Evolutionary conservation across 2,888 invertebrate species (phyloP).

Genomic region (Agriopis marginaria): DNA sequence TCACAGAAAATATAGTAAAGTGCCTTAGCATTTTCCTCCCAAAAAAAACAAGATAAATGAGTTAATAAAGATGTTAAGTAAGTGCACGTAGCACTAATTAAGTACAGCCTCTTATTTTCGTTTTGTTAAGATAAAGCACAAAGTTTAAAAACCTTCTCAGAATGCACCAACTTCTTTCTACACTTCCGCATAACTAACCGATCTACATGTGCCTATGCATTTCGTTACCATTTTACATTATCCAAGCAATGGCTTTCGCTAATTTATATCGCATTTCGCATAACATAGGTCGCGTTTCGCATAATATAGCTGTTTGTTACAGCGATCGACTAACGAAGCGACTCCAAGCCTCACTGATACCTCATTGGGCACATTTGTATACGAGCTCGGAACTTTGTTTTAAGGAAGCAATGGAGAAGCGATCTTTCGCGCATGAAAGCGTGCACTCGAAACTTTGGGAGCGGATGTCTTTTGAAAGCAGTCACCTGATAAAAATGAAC

Average conservation of each 20-base stretch:
- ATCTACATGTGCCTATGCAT: conserved; percentile 3
- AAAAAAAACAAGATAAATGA: too few species aligned
- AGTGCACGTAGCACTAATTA: too few species aligned
- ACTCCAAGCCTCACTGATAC: conserved; percentile 39
- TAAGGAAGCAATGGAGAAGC: conserved; percentile 4
- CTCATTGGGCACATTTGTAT: conserved; percentile 57
- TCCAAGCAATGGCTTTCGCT: conserved; percentile 43
- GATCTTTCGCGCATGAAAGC: conserved; percentile 9
- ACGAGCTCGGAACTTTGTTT: conserved; percentile 44
- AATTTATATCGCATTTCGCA: conserved; percentile 54
- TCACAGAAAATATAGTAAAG: too few species aligned
- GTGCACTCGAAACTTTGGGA: not conserved
- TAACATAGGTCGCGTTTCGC: conserved; percentile 49
- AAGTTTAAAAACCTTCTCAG: too few species aligned
- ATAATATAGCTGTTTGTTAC: conserved; percentile 56
- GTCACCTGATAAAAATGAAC: not conserved
- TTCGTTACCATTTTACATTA: conserved; percentile 44
- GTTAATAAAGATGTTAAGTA: too few species aligned
- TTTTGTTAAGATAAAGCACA: too few species aligned
- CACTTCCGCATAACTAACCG: not conserved
- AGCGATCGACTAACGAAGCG: conserved; percentile 44
- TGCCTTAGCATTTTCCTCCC: too few species aligned
- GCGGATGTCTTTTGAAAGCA: not conserved
- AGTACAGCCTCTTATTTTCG: too few species aligned
- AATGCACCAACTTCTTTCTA: not conserved